Percentiles rank a stretch among this genome's conserved stretches.
Conservation (phyloP, 2,797 vertebrate species). For the Bradypodion ventrale region DNA sequence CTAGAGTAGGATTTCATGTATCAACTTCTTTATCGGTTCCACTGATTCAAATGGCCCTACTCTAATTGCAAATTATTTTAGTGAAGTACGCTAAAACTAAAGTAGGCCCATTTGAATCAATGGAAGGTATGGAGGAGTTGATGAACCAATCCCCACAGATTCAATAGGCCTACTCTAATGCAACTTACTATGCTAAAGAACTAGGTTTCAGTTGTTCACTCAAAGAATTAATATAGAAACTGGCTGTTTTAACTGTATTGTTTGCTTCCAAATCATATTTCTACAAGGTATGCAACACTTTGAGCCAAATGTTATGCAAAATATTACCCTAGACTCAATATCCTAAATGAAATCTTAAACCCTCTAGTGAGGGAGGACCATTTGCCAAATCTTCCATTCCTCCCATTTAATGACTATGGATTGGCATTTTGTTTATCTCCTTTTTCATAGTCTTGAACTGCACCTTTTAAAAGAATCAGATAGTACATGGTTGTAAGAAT, state of each 20-base stretch:
- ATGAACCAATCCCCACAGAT: no score
- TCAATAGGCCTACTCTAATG: no score
- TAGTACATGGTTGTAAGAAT: background rate
- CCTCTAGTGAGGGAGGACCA: conserved; percentile 49
- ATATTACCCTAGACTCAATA: conserved; percentile 51
- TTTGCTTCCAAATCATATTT: conserved; percentile 39
- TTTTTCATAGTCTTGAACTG: conserved; percentile 16
- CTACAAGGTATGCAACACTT: background rate
- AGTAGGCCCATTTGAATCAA: no score
- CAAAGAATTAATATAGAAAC: background rate
- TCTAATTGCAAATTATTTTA: no score
- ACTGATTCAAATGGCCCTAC: no score
- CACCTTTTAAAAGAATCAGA: conserved; percentile 10
- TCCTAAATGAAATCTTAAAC: conserved; percentile 56
- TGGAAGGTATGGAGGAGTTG: no score
- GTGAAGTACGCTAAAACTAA: no score
- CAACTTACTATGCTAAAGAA: no score
- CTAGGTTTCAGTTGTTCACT: no score
- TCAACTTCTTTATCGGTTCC: no score
- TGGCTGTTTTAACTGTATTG: background rate
- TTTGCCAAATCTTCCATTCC: conserved; percentile 28
- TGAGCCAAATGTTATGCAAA: conserved; percentile 52
- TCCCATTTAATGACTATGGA: conserved; percentile 23
- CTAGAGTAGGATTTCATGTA: no score
- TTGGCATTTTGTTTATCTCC: conserved; percentile 43